Evolutionary conservation across 2,797 vertebrate species (phyloP), one percentile per base, ranked within the genome.

Genomic region (Neosalanx taihuensis): DNA sequence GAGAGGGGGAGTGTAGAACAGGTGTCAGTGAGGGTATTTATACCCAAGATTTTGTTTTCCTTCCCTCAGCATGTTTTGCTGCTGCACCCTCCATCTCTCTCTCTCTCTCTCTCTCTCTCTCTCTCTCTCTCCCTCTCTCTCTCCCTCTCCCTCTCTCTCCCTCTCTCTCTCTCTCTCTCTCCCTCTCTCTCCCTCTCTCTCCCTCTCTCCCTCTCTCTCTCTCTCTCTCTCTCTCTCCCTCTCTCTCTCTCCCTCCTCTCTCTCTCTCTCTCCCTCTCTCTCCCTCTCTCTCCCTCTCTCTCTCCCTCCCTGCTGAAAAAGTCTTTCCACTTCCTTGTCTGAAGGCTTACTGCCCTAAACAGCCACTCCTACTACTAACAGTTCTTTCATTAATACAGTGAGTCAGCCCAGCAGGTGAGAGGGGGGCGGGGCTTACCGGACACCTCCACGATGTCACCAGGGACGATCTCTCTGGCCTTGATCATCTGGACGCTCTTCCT

Each of bases 361-460:
- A 41, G 10, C 9, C 9, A 41, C 37, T 41, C 37, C 37, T 41
- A 41, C 37, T 41, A 12, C 37, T 41, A 41, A 41, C 37, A 41
- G 2, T 41, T 9, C 9, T 37, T 1, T 9, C 6, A 41, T 10
- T 9, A 41, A 10, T 9, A 9, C 37, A 41, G 3, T 41, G 37
- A 41, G 37, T 5, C 15, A 53, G 51, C 1, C 13, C 7, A 3
- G 7, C 3, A 53, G 51, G 15, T 10, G 46, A 53, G 5, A 53
- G 51, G 18, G 46, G 46, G 15, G 15, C 3, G 51, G 5, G 15
- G 78, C 96, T 95, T 86, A 97, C 96, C 96, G 0, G 95, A 95
- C 90, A 97, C 95, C 85, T 98, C 96, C 57, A 96, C 94, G 1
- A 98, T 94, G 83, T 97, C 96, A 67, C 96, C 96, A 0, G 96